Evolutionary conservation across 2,113 vertebrate genomes (phyloP), one percentile per base, ranked within the genome.

Genomic region (Todiramphus saurophagus): DNA sequence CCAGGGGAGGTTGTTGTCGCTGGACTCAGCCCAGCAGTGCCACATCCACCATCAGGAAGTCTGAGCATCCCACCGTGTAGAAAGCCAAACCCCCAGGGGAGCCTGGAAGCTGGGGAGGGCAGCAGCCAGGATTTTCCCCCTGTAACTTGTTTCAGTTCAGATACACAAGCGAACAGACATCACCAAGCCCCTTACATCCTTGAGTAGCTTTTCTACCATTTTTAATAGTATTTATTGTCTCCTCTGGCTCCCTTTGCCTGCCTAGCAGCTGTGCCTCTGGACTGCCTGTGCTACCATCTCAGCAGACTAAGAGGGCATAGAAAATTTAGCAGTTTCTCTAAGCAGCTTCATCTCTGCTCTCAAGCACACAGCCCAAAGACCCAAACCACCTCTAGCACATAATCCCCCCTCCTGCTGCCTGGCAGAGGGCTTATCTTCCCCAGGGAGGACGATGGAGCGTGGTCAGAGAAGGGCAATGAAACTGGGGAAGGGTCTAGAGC

Each of bases 21-120:
- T 60, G 80, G 68, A 35, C 24, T 8, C 21, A 7, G 53, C 9
- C 18, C 80, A 72, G 69, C 43, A n/a, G 3, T 4, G 37, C 33
- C 84, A 5, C 44, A 10, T 1, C 4, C 19, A 41, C 50, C 72
- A 28, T 16, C 46, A 5, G 33, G 3, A 21, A 35, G 9, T 11
- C 51, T 66, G 75, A 72, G 75, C 31, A 20, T 15, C 84, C 63
- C 37, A 4, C 39, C 2, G 23, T 0, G 3, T 0, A 11, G 28
- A 33, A 33, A 55, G 6, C 33, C 91, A 63, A n/a, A 23, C 5
- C 33, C 11, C 31, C 11, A 10, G 50, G 48, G 55, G 5, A 27
- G 50, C 6, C 0, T 1, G 73, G 69, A 24, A 66, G 18, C 5
- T 1, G 0, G 46, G 15, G 75, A 90, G 51, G 35, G 44, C 82